These are phyloP conservation scores for Mungos mungo DNA, from an alignment of 2,113 vertebrate genomes.

Conservation along the genomic window DNA sequence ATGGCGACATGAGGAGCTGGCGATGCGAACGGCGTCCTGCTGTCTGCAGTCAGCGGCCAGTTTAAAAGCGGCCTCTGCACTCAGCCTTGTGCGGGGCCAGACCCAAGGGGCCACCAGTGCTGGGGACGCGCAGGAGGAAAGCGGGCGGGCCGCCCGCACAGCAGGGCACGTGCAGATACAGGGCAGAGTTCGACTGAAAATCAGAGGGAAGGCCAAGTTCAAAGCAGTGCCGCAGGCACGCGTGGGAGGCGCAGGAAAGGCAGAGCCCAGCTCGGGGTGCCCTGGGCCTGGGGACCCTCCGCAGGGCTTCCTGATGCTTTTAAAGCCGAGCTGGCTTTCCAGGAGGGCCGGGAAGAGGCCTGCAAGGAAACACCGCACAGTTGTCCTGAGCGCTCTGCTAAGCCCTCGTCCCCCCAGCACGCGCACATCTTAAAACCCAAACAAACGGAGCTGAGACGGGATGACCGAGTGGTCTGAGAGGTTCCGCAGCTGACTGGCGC, in stretches of 20 bases:
- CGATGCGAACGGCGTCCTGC: accelerated
- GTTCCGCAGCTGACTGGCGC: no score
- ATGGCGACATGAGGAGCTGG: slow-evolving; percentile 51
- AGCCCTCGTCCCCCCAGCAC: background rate
- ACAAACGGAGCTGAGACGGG: background rate
- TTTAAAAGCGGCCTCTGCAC: background rate
- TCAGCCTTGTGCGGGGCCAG: accelerated
- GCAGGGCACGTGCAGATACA: background rate
- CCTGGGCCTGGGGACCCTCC: background rate
- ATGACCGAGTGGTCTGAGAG: background rate
- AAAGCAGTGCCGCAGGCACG: background rate
- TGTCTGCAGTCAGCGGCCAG: accelerated
- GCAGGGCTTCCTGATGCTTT: background rate
- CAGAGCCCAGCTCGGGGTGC: background rate
- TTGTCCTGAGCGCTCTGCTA: background rate
- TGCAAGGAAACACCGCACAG: background rate
- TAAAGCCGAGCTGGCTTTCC: background rate
- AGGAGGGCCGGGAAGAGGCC: background rate
- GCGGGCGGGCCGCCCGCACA: background rate
- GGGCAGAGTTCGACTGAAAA: accelerated
- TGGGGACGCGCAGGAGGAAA: background rate
- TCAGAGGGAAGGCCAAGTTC: background rate
- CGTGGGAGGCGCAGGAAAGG: background rate
- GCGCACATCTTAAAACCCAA: background rate
- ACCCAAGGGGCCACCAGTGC: accelerated